Conservation (phyloP, 2,113 vertebrate species). For the Candoia aspera region DNA sequence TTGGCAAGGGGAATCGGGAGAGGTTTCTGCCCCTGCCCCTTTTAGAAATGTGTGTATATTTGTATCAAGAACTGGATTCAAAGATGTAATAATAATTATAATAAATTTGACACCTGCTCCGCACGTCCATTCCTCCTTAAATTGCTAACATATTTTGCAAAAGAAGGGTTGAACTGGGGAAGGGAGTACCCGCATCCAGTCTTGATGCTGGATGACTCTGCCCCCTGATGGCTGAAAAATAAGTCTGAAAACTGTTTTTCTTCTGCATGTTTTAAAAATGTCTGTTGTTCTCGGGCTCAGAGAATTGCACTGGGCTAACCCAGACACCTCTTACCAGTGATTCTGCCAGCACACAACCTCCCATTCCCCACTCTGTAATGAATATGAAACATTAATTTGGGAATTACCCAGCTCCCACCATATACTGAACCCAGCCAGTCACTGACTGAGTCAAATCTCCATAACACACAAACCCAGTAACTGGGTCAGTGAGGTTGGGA, state of each 20-base stretch:
- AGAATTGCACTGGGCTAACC: background rate
- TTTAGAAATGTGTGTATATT: conserved; percentile 12
- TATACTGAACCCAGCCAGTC: background rate
- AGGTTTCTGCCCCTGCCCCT: background rate
- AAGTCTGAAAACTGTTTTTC: background rate
- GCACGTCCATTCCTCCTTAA: background rate
- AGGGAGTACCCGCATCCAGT: background rate
- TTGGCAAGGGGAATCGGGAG: background rate
- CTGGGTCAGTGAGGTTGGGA: background rate
- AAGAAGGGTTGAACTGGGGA: background rate
- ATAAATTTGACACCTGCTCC: conserved; percentile 12
- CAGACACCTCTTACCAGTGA: background rate
- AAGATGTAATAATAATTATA: conserved; percentile 15
- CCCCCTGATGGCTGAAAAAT: background rate
- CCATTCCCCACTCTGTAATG: background rate
- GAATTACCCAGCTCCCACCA: background rate
- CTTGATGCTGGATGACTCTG: background rate
- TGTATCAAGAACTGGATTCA: conserved; percentile 25
- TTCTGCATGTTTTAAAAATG: background rate
- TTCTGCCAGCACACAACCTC: background rate
- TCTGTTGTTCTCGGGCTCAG: background rate
- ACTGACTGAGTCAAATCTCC: background rate
- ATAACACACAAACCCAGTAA: background rate
- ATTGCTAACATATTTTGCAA: background rate
- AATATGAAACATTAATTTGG: background rate